These are phyloP conservation scores for Celastrina argiolus DNA, from an alignment of 2,888 invertebrate genomes.

Conservation along the genomic window DNA sequence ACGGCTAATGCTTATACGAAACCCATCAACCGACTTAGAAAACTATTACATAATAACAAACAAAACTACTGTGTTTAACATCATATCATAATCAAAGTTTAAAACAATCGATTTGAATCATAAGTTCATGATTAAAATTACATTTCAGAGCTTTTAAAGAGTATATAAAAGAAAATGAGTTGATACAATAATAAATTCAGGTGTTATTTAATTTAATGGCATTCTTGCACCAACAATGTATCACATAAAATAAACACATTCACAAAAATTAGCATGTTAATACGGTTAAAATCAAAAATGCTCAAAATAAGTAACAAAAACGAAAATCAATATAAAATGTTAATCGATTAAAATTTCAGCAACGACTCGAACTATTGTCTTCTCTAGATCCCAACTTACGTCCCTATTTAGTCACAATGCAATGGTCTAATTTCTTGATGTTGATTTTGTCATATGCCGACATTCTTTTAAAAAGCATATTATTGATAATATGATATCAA, in stretches of 20 bases:
- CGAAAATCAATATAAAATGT: slow-evolving; percentile 62
- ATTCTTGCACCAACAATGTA: slow-evolving; percentile 17
- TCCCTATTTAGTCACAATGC: slow-evolving; percentile 61
- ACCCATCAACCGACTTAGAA: slow-evolving; percentile 36
- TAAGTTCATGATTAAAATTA: slow-evolving; percentile 72
- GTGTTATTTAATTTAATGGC: slow-evolving; percentile 15
- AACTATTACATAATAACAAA: slow-evolving; percentile 52
- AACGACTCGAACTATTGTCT: slow-evolving; percentile 33
- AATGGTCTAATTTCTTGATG: slow-evolving; percentile 50
- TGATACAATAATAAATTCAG: slow-evolving; percentile 49
- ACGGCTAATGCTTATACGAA: slow-evolving; percentile 42
- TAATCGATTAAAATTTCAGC: slow-evolving; percentile 68
- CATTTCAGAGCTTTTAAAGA: slow-evolving; percentile 42
- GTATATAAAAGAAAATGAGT: slow-evolving; percentile 47
- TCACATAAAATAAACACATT: slow-evolving; percentile 53
- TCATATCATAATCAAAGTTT: slow-evolving; percentile 66
- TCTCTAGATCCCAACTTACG: slow-evolving; percentile 35
- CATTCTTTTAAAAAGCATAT: slow-evolving; percentile 53
- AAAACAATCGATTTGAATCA: slow-evolving; percentile 65
- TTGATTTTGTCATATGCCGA: slow-evolving; percentile 54
- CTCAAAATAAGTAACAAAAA: slow-evolving; percentile 48
- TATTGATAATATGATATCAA: slow-evolving; percentile 60
- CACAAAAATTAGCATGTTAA: slow-evolving; percentile 70
- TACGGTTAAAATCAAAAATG: slow-evolving; percentile 75
- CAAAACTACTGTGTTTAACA: slow-evolving; percentile 37